Base-by-base conservation (phyloP, 2,113 vertebrate species). In the Hipposideros armiger region DNA sequence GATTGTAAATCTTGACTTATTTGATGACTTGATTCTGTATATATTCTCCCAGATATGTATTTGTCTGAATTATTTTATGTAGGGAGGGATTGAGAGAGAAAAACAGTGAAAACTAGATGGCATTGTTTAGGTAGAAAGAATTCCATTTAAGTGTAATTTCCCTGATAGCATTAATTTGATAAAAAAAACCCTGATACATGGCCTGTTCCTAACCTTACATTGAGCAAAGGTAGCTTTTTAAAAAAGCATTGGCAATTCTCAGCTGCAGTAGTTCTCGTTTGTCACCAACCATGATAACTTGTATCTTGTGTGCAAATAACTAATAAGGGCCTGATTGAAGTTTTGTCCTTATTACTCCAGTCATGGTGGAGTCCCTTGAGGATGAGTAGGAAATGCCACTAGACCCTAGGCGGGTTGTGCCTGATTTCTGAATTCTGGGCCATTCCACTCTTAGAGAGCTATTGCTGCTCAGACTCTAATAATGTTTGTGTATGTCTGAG, bases 321-420 rank as follows among this genome's bases (percentile, higher is more conserved):
- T 98, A 98, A 97, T 97, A 97, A 98, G 97, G 69, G 87, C 94
- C 96, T 98, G 97, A 98, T 97, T 98, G 98, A 98, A 98, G 97
- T 98, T 98, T 98, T 98, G 97, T 98, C 97, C 98, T 98, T 98
- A 97, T 98, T 98, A 98, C 96, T 96, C 96, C 89, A 97, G 95
- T 96, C 77, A 95, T 97, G 97, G 94, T 47, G 24, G 81, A 96
- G 93, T 98, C 96, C 97, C 98, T 74, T 28, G 97, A 96, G 98
- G 95, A 95, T n/a, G 40, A 95, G 95, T 69, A 95, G 97, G 98
- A 98, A 98, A 98, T 96, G 87, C 93, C 77, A 91, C 87, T 84
- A 97, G 94, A 97, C 87, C 97, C 94, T 83, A 92, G 87, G 95
- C 77, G 70, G 78, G 98, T 88, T 86, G 73, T 92, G 95, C 30